phyloP scores from a whole-genome alignment of 2,797 vertebrate genomes.

The Crocidura indochinensis region DNA sequence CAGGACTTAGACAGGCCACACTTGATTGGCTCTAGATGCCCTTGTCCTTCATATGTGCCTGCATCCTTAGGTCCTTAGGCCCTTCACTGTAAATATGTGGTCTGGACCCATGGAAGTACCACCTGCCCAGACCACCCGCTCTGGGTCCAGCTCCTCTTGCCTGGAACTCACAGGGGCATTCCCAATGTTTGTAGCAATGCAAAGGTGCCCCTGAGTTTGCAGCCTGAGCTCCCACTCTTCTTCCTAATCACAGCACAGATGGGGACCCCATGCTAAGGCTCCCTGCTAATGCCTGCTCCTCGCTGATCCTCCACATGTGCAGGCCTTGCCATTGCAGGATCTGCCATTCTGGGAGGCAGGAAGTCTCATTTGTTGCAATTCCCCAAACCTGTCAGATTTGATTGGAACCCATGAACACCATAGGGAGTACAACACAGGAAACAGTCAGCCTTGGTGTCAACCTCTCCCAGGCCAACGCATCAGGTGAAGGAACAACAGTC shows the following conservation, averaged over 20 bases:
- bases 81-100: background rate
- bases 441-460: too few species aligned
- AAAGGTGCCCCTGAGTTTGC: background rate
- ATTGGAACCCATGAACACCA: too few species aligned
- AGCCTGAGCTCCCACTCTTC: background rate
- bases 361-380: too few species aligned
- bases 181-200: background rate
- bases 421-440: background rate
- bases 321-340: too few species aligned
- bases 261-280: too few species aligned
- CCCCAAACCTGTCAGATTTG: too few species aligned
- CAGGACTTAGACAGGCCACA: background rate
- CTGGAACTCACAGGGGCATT: background rate
- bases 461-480: too few species aligned
- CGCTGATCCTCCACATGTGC: too few species aligned
- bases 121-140: background rate
- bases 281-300: too few species aligned
- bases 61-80: background rate
- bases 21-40: background rate
- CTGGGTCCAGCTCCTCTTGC: background rate
- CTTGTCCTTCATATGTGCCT: background rate
- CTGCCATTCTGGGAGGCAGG: too few species aligned
- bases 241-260: background rate
- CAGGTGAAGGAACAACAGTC: background rate
- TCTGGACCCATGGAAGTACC: background rate